Base-by-base conservation (phyloP, 2,888 invertebrate genomes). In the Cryptocephalus primarius region DNA sequence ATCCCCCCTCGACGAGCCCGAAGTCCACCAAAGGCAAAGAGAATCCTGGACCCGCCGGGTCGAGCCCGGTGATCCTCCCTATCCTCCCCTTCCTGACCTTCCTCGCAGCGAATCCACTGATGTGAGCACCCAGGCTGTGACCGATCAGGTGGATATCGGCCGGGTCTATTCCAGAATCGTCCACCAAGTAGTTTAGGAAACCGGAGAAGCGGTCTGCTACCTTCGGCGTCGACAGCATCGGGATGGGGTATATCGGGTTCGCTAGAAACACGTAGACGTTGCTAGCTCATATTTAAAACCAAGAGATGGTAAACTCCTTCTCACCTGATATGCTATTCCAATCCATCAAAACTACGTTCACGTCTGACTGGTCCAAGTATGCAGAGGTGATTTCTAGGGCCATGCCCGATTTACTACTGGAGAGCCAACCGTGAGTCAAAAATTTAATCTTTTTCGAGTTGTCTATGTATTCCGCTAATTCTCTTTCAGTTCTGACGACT, bases 11-110 rank as follows among this genome's bases (percentile, higher is more conserved):
- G 40, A 56, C 60, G 12, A 53, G 48, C 6, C 56, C 55, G n/a
- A 63, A 68, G 63, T 78, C 77, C 11, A 6, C n/a, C n/a, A 36
- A 2, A 12, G 2, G 2, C 4, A 6, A 12, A 6, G 4, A 4
- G 61, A 82, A 83, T 6, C 76, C 69, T 0, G 83, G 83, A 13
- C 77, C 64, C 1, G 87, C 86, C 1, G 87, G 85, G 69, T 87
- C 86, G 52, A 76, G 52, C 1, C 72, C 82, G 42, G 82, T 82
- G 4, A 83, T 77, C 58, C 82, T 73, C 36, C 67, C 63, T 14
- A 80, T 65, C 60, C 67, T 70, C 47, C 56, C 64, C 53, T 70
- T 74, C 70, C 71, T 73, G 53, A 62, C 44, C 8, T 45, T 44
- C 44, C 60, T 60, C 39, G 66, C 69, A 39, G 68, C 68, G 58